Evolutionary conservation across 2,113 vertebrate genomes (phyloP), one percentile per base, ranked within the genome.

Genomic region (Gopherus evgoodei): DNA sequence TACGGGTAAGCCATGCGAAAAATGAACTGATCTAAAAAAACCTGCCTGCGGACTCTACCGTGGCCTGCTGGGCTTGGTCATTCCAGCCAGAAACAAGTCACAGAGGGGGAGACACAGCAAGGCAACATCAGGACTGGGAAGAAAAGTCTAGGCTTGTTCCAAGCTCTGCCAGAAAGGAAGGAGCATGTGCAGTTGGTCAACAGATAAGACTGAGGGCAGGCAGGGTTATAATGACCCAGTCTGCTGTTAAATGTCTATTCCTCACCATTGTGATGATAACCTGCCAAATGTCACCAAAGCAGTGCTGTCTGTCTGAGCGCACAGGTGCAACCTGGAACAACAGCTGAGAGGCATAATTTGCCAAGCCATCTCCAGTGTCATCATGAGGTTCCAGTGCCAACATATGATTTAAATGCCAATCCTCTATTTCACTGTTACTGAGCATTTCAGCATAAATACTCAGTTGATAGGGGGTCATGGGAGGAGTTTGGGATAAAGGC

Each of bases 231-330:
- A 7, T 59, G 35, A 27, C 65, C 50, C 62, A n/a, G 8, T 82
- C 50, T 22, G 0, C 57, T 86, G 52, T 4, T 47, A 1, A 3
- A 1, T 5, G 52, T 49, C 52, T 21, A 22, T n/a, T 49, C 53
- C 24, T 87, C 69, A 0, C 0, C 9, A 1, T n/a, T 13, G 42
- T 52, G 72, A n/a, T 76, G 49, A 38, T n/a, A 72, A 17, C 14
- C 25, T 83, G 6, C 35, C 27, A 1, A 78, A 9, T 83, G 59
- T 49, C 65, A 83, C 49, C 49, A 83, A 59, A 72, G 3, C 90
- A 13, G 49, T 76, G 0, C 8, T 38, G 69, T 0, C 47, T 93
- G 16, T 80, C 52, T 87, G 62, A 85, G 44, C 44, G 79, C 6
- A 47, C 35, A 65, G 7, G 35, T 85, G 83, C 81, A 56, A 49